Conservation (phyloP, 2,888 invertebrate genomes). For the Apodemia zela region DNA sequence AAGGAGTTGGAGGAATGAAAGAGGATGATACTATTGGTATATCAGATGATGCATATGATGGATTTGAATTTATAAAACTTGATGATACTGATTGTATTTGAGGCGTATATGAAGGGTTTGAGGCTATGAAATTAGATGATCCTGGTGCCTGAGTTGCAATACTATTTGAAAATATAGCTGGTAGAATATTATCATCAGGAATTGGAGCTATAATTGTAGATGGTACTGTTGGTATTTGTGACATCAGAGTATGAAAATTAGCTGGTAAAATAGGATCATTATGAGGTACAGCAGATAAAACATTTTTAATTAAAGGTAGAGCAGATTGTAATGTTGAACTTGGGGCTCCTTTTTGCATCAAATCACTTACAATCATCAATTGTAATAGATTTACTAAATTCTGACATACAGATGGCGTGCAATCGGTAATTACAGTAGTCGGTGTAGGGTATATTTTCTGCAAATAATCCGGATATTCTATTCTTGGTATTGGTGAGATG, state of each 20-base stretch:
- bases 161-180: not conserved
- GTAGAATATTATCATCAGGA: not conserved
- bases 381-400: slow-evolving; percentile 60
- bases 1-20: not conserved
- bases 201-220: not conserved
- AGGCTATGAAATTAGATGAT: not conserved
- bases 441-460: slow-evolving; percentile 30
- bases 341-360: slow-evolving; percentile 48
- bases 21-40: slow-evolving; percentile 1
- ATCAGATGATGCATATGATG: not conserved
- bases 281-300: slow-evolving; percentile 39
- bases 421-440: slow-evolving; percentile 57
- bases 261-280: slow-evolving; percentile 23
- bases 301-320: slow-evolving; percentile 47
- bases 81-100: not conserved
- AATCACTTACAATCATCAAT: slow-evolving; percentile 56
- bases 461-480: not conserved
- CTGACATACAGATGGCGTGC: slow-evolving; percentile 56
- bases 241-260: not conserved
- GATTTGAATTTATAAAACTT: not conserved
- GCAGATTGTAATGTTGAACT: slow-evolving; percentile 46
- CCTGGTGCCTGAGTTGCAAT: not conserved
- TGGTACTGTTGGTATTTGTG: not conserved
- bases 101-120: not conserved
- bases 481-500: slow-evolving; percentile 10